Conservation (phyloP, 92 coral and sea anemone genomes). For the Phymanthus crucifer region DNA sequence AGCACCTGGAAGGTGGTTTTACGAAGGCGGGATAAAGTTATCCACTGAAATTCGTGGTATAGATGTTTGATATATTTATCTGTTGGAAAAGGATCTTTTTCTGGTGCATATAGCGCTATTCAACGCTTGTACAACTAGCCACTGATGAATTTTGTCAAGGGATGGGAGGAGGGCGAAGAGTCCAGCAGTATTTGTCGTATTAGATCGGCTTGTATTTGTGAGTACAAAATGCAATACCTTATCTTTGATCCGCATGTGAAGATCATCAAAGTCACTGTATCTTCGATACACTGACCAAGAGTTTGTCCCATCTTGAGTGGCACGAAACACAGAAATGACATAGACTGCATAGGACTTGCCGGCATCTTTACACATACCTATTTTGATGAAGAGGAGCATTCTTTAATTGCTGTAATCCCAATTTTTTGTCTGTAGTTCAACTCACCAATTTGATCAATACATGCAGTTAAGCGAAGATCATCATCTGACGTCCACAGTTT, state of each 20-base stretch:
- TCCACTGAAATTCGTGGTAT: too few species aligned
- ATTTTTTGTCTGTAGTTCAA: neutral
- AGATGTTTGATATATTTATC: too few species aligned
- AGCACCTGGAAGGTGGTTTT: too few species aligned
- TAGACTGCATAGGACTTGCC: constrained; percentile 86
- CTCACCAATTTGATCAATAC: constrained; percentile 74
- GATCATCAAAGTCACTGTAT: constrained; percentile 97
- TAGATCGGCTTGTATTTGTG: neutral
- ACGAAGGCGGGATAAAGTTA: too few species aligned
- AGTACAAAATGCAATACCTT: constrained; percentile 48
- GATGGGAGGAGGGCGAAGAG: too few species aligned
- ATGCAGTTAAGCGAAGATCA: constrained; percentile 82
- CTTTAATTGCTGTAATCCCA: neutral
- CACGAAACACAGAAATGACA: constrained; percentile 84
- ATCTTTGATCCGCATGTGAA: constrained; percentile 86
- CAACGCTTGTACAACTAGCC: too few species aligned
- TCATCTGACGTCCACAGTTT: constrained; percentile 91
- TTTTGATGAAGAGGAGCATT: neutral
- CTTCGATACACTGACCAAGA: constrained; percentile 94
- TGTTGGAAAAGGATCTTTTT: too few species aligned
- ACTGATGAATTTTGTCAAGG: too few species aligned
- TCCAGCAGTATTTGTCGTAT: neutral
- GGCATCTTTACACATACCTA: constrained; percentile 81
- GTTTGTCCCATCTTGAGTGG: constrained; percentile 82
- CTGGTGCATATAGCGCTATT: too few species aligned